A percentile compares a stretch with the other conserved stretches of the same genome.
These are phyloP conservation scores for Ferrisia virgata DNA, from an alignment of 2,888 invertebrate genomes.

Conservation along the genomic window DNA sequence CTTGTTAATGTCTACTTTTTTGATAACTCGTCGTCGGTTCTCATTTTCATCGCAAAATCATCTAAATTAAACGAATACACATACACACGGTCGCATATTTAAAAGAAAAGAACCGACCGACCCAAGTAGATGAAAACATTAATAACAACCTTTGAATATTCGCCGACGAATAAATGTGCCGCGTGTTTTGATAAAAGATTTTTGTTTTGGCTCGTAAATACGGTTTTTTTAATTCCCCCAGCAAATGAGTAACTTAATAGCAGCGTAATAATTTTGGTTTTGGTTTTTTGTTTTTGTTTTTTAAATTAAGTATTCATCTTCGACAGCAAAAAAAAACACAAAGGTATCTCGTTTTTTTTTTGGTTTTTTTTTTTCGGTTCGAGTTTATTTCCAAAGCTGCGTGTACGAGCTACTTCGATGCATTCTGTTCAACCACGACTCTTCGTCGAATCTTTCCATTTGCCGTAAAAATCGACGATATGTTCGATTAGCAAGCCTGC, in stretches of 20 bases:
- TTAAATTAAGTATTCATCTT: conserved; percentile 21
- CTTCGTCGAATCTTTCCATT: conserved; percentile 74
- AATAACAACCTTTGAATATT: too few species aligned
- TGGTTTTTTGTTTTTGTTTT: conserved; percentile 31
- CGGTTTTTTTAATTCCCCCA: background rate
- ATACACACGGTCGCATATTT: too few species aligned
- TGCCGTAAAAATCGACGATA: conserved; percentile 76
- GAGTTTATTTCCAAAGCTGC: conserved; percentile 43
- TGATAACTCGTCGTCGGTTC: too few species aligned
- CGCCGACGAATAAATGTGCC: too few species aligned
- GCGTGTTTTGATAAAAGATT: background rate
- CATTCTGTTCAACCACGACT: conserved; percentile 60
- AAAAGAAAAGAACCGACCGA: too few species aligned
- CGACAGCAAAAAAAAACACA: conserved; percentile 38
- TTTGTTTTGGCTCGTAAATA: background rate
- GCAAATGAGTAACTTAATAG: background rate
- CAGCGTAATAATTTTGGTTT: conserved; percentile 4
- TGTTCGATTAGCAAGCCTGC: conserved; percentile 76
- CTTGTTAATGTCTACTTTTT: too few species aligned
- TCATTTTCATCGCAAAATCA: too few species aligned
- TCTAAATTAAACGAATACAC: too few species aligned
- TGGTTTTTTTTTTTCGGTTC: too few species aligned
- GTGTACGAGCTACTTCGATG: conserved; percentile 35
- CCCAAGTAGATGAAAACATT: too few species aligned
- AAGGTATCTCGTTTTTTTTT: conserved; percentile 33